Base-by-base conservation (phyloP, 2,113 vertebrate genomes). In the Neolamprologus caudopunctatus region DNA sequence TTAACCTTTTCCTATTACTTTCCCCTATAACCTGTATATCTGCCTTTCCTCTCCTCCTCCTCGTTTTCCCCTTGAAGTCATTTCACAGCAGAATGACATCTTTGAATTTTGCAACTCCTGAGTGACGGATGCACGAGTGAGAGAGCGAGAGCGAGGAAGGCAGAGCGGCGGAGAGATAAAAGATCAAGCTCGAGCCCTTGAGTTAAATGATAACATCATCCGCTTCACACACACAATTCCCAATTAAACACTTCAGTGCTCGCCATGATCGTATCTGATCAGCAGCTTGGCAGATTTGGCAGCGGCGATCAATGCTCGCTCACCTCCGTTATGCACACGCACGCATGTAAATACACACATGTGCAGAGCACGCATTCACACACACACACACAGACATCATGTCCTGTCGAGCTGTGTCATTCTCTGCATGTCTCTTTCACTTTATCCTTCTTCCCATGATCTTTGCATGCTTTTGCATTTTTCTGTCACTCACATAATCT, bases 231-330 rank as follows among this genome's bases (percentile, higher is more conserved):
- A 68, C 81, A 85, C 88, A 87, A 53, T 88, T 92, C 86, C 88
- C 90, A 94, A 93, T 94, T 92, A 92, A 94, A 92, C 91, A 94
- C 92, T 93, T 84, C 35, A 88, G 53, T 45, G 79, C 84, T 87
- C 45, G 5, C 7, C 66, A 21, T 78, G 87, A 89, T 92, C 58
- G 86, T 91, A 95, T 95, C 93, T 91, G 88, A 89, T 92, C 88
- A 47, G 87, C 84, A 87, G 89, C 92, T 84, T 16, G 13, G 85
- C 86, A 90, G 89, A 82, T 85, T 86, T 80, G 80, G 88, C 91
- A 85, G 82, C 66, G 75, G 37, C 71, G 63, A 89, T 93, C 91
- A 37, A 89, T 90, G 78, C 50, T 88, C 40, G 9, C 88, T 78
- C 86, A 87, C 88, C 82, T 87, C 55, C 3, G 24, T 71, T 19